Evolutionary conservation across 2,888 invertebrate genomes (phyloP), one percentile per base, ranked within the genome.

Genomic region (Anoncus sp.): DNA sequence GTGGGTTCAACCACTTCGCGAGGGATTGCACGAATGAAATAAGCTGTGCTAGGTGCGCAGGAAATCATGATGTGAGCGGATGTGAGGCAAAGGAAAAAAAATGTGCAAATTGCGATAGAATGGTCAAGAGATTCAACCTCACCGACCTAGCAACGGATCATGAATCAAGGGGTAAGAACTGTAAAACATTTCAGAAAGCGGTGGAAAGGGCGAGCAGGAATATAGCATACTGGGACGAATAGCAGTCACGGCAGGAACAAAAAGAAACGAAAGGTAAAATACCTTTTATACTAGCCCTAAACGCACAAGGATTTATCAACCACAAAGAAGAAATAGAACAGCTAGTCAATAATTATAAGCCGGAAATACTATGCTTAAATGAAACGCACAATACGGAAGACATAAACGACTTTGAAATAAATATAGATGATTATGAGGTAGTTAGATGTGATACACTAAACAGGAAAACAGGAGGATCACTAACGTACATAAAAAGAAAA

Each of bases 341-440:
- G 12, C 14, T 51, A 12, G 43, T 60, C 14, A 40, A 45, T 22
- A 20, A n/a, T n/a, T 35, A 47, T 14, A 24, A 62, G 43, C 75
- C 70, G 12, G 18, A 70, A 20, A 70, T 75, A 1, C 5, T 75
- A 55, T 70, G 70, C 22, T 53, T 75, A 24, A 70, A 70, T 24
- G 75, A 65, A 57, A 75, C 75, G 6, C 70, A 63, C 20, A 35
- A 70, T 1, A 65, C 38, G 12, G 35, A 70, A 38, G 59, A 70
- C 12, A 35, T 75, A n/a, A 38, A 63, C 53, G 75, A 70, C 10
- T 24, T 22, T 5, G 75, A 75, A 38, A 22, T 75, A 7, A 45
- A 57, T 14, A 49, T 70, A 18, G 24, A 35, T 12, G 63, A 70
- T 16, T 70, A 70, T 47, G 10, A 59, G 6, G 5, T 47, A 14